Base-by-base conservation (phyloP, 2,888 invertebrate genomes). In the Phaedon cochleariae region DNA sequence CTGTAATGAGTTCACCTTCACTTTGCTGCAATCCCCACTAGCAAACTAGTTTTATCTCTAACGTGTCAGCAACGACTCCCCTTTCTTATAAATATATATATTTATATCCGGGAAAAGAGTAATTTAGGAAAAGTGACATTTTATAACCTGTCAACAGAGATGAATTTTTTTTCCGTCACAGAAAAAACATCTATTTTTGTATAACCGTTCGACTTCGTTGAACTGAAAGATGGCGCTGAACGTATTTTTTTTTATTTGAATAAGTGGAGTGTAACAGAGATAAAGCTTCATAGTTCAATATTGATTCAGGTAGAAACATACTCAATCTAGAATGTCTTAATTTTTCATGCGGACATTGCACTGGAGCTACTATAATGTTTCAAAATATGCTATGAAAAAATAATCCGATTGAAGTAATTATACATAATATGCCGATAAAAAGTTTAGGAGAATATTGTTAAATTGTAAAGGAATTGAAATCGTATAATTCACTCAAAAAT, bases 381-480 rank as follows among this genome's bases (percentile, higher is more conserved):
- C 59, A 60, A 51, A 61, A 34, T 18, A 55, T 58, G 48, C 49
- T 52, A 64, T 51, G 55, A 41, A 66, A 58, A 53, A 49, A n/a
- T 46, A 29, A 59, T n/a, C 21, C 49, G 34, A 67, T 68, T 54
- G 60, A 60, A 49, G 53, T 55, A 69, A 60, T 62, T 52, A 46
- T 60, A 68, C 65, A 62, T 68, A 67, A 61, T 71, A 71, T 73
- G 70, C 61, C 20, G 45, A 63, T 58, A 52, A 26, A 51, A 26
- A 58, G 49, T 29, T 64, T 60, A 64, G 64, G 46, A 37, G 17
- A 66, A 67, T 73, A 71, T 68, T 72, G 65, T 71, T 76, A 76
- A 71, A 72, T 74, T 76, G 71, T 74, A 73, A 76, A 75, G 76
- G 75, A 77, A 76, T 77, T 76, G 77, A 76, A 70, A 63, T 67